These are phyloP conservation scores for Lasioglossum pauxillum DNA, from an alignment of 2,888 invertebrate species.

Conservation along the genomic window DNA sequence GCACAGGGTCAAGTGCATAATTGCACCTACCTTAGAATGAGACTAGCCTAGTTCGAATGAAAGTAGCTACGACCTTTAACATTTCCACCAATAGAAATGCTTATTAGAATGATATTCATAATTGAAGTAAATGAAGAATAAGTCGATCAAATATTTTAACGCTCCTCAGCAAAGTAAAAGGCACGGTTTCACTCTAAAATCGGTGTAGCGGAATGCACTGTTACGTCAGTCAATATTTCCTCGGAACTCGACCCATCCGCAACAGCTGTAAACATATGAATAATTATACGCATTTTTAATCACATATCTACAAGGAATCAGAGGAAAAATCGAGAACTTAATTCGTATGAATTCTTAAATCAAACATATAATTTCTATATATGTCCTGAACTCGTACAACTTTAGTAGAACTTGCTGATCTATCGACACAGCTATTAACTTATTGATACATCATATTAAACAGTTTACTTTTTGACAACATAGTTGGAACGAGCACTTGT, in stretches of 20 bases:
- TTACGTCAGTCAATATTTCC: constrained; percentile 41
- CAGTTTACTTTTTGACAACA: too few species aligned
- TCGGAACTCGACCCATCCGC: not conserved
- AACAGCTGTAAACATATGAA: not conserved
- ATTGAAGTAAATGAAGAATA: constrained; percentile 14
- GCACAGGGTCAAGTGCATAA: constrained; percentile 64
- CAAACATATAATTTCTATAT: not conserved
- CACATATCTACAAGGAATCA: too few species aligned
- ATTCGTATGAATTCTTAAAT: not conserved
- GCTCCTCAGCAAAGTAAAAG: constrained; percentile 31
- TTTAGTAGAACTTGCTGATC: too few species aligned
- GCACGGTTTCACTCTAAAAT: constrained; percentile 56
- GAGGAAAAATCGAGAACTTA: not conserved
- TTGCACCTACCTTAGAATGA: constrained; percentile 60
- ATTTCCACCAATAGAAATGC: not conserved
- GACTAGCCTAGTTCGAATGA: constrained; percentile 56
- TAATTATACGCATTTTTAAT: not conserved
- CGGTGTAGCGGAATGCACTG: constrained; percentile 42
- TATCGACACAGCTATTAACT: too few species aligned
- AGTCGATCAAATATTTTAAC: not conserved
- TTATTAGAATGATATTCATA: not conserved
- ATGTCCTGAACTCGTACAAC: too few species aligned
- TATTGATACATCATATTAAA: too few species aligned
- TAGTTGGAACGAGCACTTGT: too few species aligned
- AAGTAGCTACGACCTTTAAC: constrained; percentile 27